Evolutionary conservation across 2,797 vertebrate species (phyloP).

Genomic region (Lemur catta): DNA sequence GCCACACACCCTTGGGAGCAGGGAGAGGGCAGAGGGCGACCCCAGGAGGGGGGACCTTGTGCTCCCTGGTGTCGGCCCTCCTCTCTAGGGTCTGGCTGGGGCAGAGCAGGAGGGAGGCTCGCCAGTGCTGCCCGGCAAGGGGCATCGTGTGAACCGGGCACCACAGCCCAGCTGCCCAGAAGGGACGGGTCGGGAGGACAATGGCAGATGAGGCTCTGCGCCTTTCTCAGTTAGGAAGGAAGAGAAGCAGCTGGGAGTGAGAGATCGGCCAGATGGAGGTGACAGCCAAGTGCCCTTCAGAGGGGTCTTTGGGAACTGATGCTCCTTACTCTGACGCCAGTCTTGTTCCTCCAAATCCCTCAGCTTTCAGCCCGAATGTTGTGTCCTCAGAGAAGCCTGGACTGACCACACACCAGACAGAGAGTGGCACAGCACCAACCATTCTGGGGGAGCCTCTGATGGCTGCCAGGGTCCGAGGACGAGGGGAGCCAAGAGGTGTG

Average conservation of each 20-base stretch:
- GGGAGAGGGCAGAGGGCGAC: background rate
- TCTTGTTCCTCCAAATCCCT: background rate
- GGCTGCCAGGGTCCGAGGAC: background rate
- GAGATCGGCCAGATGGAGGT: background rate
- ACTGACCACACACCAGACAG: background rate
- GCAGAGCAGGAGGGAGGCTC: background rate
- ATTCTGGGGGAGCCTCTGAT: background rate
- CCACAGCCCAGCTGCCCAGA: background rate
- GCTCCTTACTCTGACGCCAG: background rate
- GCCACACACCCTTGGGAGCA: background rate
- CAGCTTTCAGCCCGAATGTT: background rate
- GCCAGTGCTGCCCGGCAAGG: background rate
- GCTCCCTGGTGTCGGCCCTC: background rate
- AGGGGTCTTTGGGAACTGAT: background rate
- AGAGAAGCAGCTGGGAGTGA: background rate
- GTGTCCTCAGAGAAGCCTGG: background rate
- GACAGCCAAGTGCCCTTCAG: background rate
- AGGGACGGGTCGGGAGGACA: too few species aligned
- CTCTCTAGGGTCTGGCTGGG: background rate
- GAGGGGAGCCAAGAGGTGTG: background rate
- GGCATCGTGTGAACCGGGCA: accelerated
- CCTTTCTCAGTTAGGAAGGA: background rate
- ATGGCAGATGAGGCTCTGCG: background rate
- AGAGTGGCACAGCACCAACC: background rate
- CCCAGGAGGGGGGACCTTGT: background rate